phyloP scores from a whole-genome alignment of 2,888 invertebrate genomes.

The Eristalis pertinax region DNA sequence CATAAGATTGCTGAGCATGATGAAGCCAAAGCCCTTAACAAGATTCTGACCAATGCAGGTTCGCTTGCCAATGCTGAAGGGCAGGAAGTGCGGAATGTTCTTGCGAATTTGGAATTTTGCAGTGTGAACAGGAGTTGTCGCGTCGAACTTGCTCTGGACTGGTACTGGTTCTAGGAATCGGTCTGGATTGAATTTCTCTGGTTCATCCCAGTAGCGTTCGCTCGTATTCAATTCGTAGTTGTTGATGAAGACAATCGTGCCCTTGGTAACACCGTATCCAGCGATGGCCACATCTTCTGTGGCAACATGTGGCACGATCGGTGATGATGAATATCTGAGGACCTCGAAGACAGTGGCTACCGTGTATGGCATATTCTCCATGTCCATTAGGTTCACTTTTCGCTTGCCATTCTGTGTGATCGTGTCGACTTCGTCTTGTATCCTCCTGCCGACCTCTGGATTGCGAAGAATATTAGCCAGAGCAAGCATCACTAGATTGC shows the following conservation, averaged over 20 bases:
- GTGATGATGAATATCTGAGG: constrained; percentile 88
- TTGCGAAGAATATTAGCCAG: constrained; percentile 86
- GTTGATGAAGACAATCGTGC: constrained; percentile 90
- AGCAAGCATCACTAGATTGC: constrained; percentile 89
- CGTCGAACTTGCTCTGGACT: constrained; percentile 1
- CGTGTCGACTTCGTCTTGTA: constrained; percentile 86
- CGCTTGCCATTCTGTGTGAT: constrained; percentile 80
- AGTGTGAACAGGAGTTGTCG: background rate
- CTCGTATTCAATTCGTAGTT: constrained; percentile 90
- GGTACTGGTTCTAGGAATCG: constrained; percentile 84
- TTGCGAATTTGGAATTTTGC: constrained; percentile 76
- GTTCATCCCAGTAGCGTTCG: constrained; percentile 87
- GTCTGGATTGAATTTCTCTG: constrained; percentile 87
- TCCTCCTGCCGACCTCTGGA: constrained; percentile 85
- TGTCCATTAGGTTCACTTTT: constrained; percentile 84
- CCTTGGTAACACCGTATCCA: constrained; percentile 87
- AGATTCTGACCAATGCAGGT: constrained; percentile 91
- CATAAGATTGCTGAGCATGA: constrained; percentile 86
- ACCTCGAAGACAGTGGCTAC: constrained; percentile 90
- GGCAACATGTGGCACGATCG: constrained; percentile 93
- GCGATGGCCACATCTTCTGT: constrained; percentile 87
- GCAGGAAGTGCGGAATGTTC: constrained; percentile 87
- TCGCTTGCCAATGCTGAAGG: constrained; percentile 90
- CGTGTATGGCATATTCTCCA: constrained; percentile 86
- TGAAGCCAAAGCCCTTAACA: constrained; percentile 88